Evolutionary conservation across 2,888 invertebrate genomes (phyloP).

Genomic region (Trichogramma evanescens): DNA sequence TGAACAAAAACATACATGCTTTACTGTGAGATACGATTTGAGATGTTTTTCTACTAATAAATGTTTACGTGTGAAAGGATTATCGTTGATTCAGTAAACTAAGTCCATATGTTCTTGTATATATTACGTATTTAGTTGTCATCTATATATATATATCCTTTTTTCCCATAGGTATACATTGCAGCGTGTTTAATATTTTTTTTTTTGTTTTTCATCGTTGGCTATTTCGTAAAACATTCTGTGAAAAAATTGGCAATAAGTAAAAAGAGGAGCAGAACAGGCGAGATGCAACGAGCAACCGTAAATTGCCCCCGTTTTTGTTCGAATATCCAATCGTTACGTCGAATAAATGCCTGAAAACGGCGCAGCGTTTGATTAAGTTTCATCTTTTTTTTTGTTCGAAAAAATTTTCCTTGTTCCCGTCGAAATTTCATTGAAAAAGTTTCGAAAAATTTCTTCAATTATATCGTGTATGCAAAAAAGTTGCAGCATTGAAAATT

Average conservation of each 20-base stretch:
- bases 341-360: too few relatives aligned
- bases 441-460: slow-evolving; percentile 17
- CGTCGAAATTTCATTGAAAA: slow-evolving; percentile 11
- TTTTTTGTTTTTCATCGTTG: slow-evolving; percentile 26
- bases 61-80: too few relatives aligned
- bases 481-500: neutral
- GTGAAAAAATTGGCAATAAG: too few relatives aligned
- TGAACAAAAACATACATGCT: too few relatives aligned
- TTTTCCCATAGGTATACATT: slow-evolving; percentile 23
- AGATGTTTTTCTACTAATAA: too few relatives aligned
- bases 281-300: too few relatives aligned
- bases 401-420: neutral
- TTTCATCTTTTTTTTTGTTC: neutral
- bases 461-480: neutral
- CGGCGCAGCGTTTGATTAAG: too few relatives aligned
- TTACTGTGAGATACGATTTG: too few relatives aligned
- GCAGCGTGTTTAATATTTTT: slow-evolving; percentile 19
- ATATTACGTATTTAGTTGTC: slow-evolving; percentile 23
- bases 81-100: slow-evolving; percentile 21
- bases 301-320: too few relatives aligned
- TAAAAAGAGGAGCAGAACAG: too few relatives aligned
- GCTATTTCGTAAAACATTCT: slow-evolving; percentile 18
- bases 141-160: slow-evolving; percentile 22
- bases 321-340: too few relatives aligned
- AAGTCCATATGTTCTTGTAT: slow-evolving; percentile 17